Percentiles rank a stretch among this genome's conserved stretches.
phyloP scores from a whole-genome alignment of 2,797 vertebrate genomes.

The Tragelaphus eurycerus region DNA sequence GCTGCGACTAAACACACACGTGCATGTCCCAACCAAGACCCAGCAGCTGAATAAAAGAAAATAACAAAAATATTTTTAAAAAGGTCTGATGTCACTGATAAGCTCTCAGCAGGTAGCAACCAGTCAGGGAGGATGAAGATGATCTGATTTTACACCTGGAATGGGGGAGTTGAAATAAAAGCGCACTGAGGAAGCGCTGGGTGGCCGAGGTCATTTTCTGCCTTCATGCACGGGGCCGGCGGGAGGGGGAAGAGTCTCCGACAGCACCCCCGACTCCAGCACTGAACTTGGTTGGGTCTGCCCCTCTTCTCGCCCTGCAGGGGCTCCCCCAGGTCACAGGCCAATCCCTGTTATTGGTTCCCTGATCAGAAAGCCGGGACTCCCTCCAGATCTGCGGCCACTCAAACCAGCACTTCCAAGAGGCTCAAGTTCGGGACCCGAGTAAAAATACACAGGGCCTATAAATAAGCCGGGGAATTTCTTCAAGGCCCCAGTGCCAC shows the following conservation, averaged over 20 bases:
- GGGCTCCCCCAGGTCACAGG: neutral
- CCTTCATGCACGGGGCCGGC: rapidly evolving
- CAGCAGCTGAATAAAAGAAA: neutral
- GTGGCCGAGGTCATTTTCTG: too few species aligned
- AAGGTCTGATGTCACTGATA: neutral
- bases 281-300: neutral
- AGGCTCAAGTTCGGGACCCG: neutral
- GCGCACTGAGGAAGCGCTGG: neutral
- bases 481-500: neutral
- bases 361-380: neutral
- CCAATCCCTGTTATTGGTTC: neutral
- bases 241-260: neutral
- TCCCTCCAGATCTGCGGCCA: neutral
- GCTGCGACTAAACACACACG: neutral
- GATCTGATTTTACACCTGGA: neutral
- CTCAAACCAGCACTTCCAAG: neutral
- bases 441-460: neutral
- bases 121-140: rapidly evolving
- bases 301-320: neutral
- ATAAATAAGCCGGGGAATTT: neutral
- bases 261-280: neutral
- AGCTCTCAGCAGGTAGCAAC: neutral
- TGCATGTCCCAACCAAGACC: neutral
- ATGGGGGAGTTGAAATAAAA: neutral
- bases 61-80: neutral